Conservation (phyloP, 2,888 invertebrate species). For the Nowickia ferox region DNA sequence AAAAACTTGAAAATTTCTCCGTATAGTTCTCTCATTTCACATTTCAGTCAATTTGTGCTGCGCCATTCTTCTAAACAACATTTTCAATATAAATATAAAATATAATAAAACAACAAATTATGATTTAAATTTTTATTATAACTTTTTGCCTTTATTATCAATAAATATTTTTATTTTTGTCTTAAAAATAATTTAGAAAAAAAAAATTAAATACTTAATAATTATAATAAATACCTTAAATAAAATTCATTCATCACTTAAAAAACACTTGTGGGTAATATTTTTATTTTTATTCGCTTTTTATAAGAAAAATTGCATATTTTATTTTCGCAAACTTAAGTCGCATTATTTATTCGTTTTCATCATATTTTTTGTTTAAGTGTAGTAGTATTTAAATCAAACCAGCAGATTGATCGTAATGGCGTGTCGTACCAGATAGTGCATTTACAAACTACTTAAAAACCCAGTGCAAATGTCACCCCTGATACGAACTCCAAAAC, state of each 20-base stretch:
- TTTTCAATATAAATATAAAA: background rate
- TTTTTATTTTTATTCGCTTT: background rate
- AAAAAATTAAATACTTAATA: constrained; percentile 10
- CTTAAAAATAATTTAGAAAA: constrained; percentile 53
- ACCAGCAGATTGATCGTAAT: constrained; percentile 84
- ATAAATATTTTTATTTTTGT: background rate
- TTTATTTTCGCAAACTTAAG: constrained; percentile 56
- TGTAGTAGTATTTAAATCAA: constrained; percentile 67
- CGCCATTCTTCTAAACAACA: background rate
- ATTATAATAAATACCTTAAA: constrained; percentile 52
- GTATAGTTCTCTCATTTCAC: background rate
- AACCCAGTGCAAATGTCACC: constrained; percentile 96
- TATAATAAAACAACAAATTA: constrained; percentile 63
- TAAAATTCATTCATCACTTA: constrained; percentile 56
- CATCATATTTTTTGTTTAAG: constrained; percentile 38
- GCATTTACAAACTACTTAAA: constrained; percentile 95
- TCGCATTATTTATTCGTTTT: constrained; percentile 61
- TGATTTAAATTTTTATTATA: constrained; percentile 25
- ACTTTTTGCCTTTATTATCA: constrained; percentile 24
- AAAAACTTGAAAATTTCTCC: too few species aligned
- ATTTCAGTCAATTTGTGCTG: background rate
- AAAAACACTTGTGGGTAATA: constrained; percentile 39
- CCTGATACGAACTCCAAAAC: constrained; percentile 97
- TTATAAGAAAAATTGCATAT: constrained; percentile 80
- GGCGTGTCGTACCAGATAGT: constrained; percentile 99